A percentile compares a stretch with the other conserved stretches of the same genome.
Evolutionary conservation across 2,888 invertebrate genomes (phyloP).

Genomic region (Cryptosula pallasiana): DNA sequence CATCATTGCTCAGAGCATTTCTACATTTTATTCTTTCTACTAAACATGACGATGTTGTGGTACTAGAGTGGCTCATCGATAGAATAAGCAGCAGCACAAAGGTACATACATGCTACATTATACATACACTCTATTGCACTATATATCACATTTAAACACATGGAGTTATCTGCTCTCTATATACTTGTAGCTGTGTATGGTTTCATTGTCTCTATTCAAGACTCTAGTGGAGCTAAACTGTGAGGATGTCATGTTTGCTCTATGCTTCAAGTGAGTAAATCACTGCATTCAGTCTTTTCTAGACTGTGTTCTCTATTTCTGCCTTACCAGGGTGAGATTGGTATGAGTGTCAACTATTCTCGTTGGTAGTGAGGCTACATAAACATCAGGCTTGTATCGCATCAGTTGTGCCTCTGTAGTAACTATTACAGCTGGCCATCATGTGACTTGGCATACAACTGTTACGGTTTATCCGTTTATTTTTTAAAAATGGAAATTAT

Average conservation of each 20-base stretch:
- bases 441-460: too few relatives aligned
- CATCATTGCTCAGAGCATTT: conserved; percentile 74
- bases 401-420: background rate
- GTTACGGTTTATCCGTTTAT: too few relatives aligned
- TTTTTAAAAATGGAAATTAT: too few relatives aligned
- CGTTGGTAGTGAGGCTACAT: background rate
- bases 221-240: conserved; percentile 85
- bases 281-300: too few relatives aligned
- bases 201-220: conserved; percentile 82
- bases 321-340: background rate
- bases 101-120: too few relatives aligned
- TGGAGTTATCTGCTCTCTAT: background rate
- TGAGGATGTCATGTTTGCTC: conserved; percentile 90
- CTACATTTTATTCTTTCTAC: conserved; percentile 72
- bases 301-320: background rate
- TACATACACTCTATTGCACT: too few relatives aligned
- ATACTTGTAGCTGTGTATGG: conserved; percentile 63
- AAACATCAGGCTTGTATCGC: background rate
- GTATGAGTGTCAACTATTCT: background rate
- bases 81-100: conserved; percentile 70
- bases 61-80: conserved; percentile 75
- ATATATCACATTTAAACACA: background rate
- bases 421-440: too few relatives aligned
- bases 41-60: conserved; percentile 75
- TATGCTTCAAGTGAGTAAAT: conserved; percentile 63